Percentiles rank a stretch among this genome's conserved stretches.
Evolutionary conservation across 1,140 invertebrate genomes (phyloP).

Genomic region (Hylaeus volcanicus): DNA sequence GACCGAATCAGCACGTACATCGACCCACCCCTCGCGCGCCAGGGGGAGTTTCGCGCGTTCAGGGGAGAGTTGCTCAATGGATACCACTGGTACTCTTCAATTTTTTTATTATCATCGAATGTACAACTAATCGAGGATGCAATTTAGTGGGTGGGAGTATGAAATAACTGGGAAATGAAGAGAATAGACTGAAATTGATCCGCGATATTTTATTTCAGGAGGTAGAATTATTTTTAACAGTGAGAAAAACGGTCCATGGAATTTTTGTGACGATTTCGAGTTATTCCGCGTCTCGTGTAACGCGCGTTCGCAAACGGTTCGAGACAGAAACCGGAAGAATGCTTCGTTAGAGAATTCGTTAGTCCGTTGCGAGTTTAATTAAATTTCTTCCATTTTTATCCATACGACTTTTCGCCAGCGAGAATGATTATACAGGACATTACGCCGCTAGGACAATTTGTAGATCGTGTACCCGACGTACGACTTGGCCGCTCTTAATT

Average conservation of each 20-base stretch:
- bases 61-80: too few species aligned
- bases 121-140: too few species aligned
- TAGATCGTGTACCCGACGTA: background rate
- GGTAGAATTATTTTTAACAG: too few species aligned
- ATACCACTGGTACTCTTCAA: too few species aligned
- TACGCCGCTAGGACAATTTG: constrained; percentile 28
- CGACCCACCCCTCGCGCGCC: background rate
- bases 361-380: background rate
- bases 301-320: background rate
- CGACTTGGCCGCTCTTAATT: constrained; percentile 30
- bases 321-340: background rate
- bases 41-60: background rate
- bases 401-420: background rate
- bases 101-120: too few species aligned
- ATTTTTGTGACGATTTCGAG: background rate
- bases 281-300: background rate
- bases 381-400: background rate
- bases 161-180: too few species aligned
- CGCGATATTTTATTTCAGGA: too few species aligned
- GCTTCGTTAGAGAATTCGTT: constrained; percentile 4
- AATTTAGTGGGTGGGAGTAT: too few species aligned
- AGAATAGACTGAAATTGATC: too few species aligned
- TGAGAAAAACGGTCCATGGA: too few species aligned
- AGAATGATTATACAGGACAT: background rate
- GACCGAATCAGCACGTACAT: background rate